phyloP scores from a whole-genome alignment of 2,888 invertebrate species.

The Endotricha flammealis region DNA sequence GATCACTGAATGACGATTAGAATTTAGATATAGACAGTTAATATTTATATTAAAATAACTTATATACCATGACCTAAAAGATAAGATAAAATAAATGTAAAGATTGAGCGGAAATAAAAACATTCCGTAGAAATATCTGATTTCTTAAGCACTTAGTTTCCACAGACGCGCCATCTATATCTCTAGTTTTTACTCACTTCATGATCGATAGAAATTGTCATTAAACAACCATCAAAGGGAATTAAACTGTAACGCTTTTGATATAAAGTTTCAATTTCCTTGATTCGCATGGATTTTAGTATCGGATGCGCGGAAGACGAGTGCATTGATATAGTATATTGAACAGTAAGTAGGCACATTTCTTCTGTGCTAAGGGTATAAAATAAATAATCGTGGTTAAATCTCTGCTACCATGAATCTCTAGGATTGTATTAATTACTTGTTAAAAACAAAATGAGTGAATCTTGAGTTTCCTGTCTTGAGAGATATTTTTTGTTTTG shows the following conservation, averaged over 20 bases:
- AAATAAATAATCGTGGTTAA: no score
- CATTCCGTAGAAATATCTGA: slow-evolving; percentile 25
- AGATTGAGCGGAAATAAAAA: not conserved
- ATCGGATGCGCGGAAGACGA: no score
- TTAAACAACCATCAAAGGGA: slow-evolving; percentile 19
- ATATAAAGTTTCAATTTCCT: slow-evolving; percentile 15
- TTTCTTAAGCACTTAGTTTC: slow-evolving; percentile 47
- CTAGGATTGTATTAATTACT: no score
- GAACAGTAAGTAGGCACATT: no score
- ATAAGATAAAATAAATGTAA: not conserved
- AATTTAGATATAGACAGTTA: no score
- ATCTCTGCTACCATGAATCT: no score
- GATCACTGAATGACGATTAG: no score
- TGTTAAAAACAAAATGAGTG: no score
- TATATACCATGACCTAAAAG: not conserved
- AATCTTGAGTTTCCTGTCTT: no score
- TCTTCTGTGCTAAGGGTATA: no score
- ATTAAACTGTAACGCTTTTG: slow-evolving; percentile 20
- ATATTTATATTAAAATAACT: no score
- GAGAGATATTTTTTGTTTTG: no score
- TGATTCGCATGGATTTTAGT: not conserved
- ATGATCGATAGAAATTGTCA: slow-evolving; percentile 56
- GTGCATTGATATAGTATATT: not conserved
- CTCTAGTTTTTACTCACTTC: slow-evolving; percentile 50
- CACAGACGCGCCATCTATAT: slow-evolving; percentile 57